phyloP scores from a whole-genome alignment of 1,140 invertebrate species.

The Nasonia vitripennis region DNA sequence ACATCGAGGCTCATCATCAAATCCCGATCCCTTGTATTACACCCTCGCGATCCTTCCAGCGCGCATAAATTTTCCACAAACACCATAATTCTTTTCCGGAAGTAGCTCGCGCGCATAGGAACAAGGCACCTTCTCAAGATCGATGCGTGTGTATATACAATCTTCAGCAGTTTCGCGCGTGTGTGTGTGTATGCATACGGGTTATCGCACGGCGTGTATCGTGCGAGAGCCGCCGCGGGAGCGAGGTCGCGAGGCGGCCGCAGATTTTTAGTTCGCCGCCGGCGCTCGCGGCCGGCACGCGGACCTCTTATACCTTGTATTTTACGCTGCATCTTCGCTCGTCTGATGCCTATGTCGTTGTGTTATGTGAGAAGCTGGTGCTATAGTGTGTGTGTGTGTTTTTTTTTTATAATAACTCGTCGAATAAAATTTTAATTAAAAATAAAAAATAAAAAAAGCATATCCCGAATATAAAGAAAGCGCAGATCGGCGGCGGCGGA shows the following conservation, averaged over 20 bases:
- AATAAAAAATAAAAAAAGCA: not conserved
- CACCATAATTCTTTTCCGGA: slow-evolving; percentile 21
- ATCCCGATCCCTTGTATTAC: not conserved
- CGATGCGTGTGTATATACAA: not conserved
- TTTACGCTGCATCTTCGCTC: no score
- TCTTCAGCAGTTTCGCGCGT: not conserved
- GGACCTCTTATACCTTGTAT: not conserved
- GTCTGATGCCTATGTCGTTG: no score
- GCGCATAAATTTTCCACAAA: slow-evolving; percentile 24
- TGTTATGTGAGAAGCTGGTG: no score
- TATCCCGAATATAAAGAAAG: not conserved
- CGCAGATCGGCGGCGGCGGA: slow-evolving; percentile 40
- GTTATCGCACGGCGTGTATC: not conserved
- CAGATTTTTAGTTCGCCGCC: slow-evolving; percentile 24
- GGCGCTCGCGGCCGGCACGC: slow-evolving; percentile 23
- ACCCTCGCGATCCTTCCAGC: not conserved
- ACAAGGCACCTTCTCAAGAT: slow-evolving; percentile 8
- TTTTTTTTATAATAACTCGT: no score
- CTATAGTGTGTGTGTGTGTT: no score
- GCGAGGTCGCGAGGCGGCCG: not conserved
- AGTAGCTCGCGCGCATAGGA: not conserved
- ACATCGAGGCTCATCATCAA: no score
- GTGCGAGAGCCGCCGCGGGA: no score
- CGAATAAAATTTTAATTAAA: no score
- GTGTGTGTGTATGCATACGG: not conserved